Evolutionary conservation across 2,113 vertebrate genomes (phyloP), one percentile per base, ranked within the genome.

Genomic region (Argyrosomus japonicus): DNA sequence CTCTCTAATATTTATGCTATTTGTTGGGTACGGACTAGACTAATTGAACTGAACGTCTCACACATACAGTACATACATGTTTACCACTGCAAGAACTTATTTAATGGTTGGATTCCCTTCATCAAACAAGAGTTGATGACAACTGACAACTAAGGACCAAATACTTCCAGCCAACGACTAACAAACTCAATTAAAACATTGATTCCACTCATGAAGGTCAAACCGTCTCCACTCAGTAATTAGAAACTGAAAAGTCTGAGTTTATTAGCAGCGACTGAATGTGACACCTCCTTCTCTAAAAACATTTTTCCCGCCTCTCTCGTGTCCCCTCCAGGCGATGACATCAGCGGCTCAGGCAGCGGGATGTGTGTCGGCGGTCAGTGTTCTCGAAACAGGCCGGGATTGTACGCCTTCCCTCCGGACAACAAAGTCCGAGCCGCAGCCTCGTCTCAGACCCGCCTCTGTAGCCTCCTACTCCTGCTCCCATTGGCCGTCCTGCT

Each of bases 321-420:
- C 6, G 21, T 71, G 12, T 15, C 27, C 54, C 40, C 48, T 29
- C 2, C 85, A 99, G 98, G 97, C 88, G 98, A 99, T 0, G 98
- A 99, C 61, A 93, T 96, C 93, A 99, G 98, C 0, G 97, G 98
- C 69, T 99, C 98, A 0, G 98, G 98, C 18, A 99, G 98, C 0
- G 98, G 97, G 0, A 96, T 95, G 93, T 99, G 98, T 85, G 84
- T 88, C 0, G 96, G 97, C 0, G 96, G 96, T 0, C 65, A 91
- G 25, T 99, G 98, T 8, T 3, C 84, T 27, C 92, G 89, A 18
- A 91, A 75, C 79, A 81, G 91, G 56, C 89, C 93, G 0, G 94
- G 96, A 83, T 87, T 95, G 0, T 96, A 96, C 0, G 92, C 95
- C 7, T 95, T 95, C 76, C 83, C 96, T 0, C 96, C 96, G 47